Conservation (phyloP, 2,113 vertebrate species). For the Rhinopomastus cyanomelas region DNA sequence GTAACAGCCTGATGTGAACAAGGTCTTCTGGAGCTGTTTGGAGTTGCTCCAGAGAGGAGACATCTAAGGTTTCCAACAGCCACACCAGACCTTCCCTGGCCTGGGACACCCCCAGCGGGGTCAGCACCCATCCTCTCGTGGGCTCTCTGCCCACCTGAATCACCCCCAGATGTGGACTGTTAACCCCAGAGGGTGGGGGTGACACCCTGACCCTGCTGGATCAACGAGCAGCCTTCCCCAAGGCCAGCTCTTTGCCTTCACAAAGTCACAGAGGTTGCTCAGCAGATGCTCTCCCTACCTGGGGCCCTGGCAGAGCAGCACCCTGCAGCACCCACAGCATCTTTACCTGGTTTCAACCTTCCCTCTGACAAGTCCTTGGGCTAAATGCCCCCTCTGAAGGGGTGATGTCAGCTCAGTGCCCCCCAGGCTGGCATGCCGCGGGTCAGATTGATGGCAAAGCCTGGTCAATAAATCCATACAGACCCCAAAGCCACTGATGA, state of each 20-base stretch:
- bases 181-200: not conserved
- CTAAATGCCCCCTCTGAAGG: not conserved
- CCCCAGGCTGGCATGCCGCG: constrained; percentile 18
- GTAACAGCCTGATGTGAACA: not conserved
- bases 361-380: not conserved
- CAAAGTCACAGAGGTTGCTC: not conserved
- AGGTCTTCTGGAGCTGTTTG: not conserved
- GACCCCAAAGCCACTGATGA: constrained; percentile 22
- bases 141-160: accelerated
- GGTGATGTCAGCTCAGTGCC: constrained; percentile 31
- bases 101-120: accelerated
- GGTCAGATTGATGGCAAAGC: constrained; percentile 54
- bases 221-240: not conserved
- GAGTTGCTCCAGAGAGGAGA: not conserved
- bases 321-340: not conserved
- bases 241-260: not conserved
- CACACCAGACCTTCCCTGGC: not conserved
- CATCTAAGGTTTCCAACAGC: not conserved
- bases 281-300: not conserved
- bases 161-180: not conserved
- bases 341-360: not conserved
- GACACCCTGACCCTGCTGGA: not conserved
- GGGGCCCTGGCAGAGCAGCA: not conserved
- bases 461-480: constrained; percentile 71
- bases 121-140: accelerated